Conservation (phyloP, 1,140 invertebrate genomes). For the Ladona fulva region DNA sequence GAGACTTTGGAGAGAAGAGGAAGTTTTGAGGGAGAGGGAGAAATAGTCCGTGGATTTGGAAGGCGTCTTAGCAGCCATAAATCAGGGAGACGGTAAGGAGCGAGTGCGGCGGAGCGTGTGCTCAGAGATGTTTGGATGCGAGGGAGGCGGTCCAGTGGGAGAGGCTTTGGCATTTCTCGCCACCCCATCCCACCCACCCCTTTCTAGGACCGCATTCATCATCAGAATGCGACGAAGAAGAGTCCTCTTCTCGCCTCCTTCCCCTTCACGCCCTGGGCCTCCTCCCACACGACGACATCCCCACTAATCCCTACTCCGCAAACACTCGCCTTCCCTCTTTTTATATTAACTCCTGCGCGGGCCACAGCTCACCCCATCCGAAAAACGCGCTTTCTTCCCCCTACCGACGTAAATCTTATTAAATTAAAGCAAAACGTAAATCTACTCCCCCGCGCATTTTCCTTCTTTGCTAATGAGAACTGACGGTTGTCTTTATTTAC, state of each 20-base stretch:
- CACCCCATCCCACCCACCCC: background rate
- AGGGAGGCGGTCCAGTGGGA: background rate
- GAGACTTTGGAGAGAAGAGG: background rate
- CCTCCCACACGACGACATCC: background rate
- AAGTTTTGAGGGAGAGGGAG: background rate
- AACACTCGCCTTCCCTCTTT: too few species aligned
- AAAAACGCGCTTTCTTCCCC: too few species aligned
- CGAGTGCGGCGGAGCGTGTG: background rate
- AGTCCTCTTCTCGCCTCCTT: background rate
- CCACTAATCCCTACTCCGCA: background rate
- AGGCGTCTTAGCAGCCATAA: background rate
- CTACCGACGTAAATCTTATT: too few species aligned
- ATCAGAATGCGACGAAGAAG: background rate
- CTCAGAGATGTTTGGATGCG: too few species aligned
- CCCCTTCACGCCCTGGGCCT: background rate
- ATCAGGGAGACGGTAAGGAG: background rate
- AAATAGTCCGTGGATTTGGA: background rate
- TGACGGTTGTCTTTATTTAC: too few species aligned
- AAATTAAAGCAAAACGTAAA: too few species aligned
- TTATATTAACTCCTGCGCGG: too few species aligned
- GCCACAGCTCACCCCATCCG: too few species aligned
- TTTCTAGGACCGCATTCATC: background rate
- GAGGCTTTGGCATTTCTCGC: background rate
- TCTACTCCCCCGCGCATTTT: too few species aligned
- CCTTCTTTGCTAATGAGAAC: too few species aligned